These are phyloP conservation scores for Pteropus alecto DNA, from an alignment of 2,113 vertebrate genomes.

Conservation along the genomic window DNA sequence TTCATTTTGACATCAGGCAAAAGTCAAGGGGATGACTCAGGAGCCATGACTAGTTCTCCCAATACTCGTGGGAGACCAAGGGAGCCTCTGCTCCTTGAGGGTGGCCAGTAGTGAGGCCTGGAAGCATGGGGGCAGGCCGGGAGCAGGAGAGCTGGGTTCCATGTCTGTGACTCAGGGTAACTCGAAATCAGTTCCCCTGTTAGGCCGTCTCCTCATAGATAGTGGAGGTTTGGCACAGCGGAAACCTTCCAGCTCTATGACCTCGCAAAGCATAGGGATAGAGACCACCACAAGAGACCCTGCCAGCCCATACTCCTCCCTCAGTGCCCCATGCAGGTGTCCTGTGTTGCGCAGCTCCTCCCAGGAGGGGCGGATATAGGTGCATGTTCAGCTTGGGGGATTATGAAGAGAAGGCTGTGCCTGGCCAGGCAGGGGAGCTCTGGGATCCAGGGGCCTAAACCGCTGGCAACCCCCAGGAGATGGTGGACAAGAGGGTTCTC, in stretches of 20 bases:
- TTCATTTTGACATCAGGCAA: slow-evolving; percentile 58
- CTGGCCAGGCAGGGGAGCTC: fast-evolving
- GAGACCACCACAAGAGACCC: background rate
- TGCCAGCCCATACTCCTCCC: no score
- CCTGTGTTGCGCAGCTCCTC: fast-evolving
- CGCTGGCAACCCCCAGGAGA: fast-evolving
- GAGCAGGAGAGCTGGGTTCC: background rate
- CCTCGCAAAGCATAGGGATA: background rate
- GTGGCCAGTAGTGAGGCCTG: background rate
- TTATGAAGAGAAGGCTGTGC: background rate
- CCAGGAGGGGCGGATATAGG: fast-evolving
- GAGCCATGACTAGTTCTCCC: background rate
- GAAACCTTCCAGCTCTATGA: background rate
- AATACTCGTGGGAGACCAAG: background rate
- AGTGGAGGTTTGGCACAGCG: background rate
- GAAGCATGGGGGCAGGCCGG: fast-evolving
- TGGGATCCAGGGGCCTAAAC: background rate
- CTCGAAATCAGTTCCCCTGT: background rate
- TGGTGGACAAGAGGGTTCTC: background rate
- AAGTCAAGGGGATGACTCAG: slow-evolving; percentile 37
- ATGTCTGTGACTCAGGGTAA: background rate
- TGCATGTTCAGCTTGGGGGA: no score
- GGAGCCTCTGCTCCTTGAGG: background rate
- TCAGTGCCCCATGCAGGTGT: fast-evolving
- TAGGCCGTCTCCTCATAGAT: background rate